Evolutionary conservation across 1,140 invertebrate species (phyloP).

Genomic region (Alviniconcha marisindica): DNA sequence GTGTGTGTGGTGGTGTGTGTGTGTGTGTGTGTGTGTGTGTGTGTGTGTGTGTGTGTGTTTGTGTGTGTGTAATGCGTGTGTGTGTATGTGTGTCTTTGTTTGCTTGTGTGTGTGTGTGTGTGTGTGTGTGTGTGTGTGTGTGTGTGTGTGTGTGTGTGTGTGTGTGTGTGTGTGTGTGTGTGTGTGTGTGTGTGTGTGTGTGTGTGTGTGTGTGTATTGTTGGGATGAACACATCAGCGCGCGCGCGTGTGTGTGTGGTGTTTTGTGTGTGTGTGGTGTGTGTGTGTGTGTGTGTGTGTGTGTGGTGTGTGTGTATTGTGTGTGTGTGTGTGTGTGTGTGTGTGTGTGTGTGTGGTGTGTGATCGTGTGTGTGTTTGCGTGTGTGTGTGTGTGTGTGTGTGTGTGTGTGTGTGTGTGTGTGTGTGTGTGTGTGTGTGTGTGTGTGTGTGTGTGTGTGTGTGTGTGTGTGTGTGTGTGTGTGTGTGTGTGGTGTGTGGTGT

Average conservation of each 20-base stretch:
- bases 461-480: too few species aligned
- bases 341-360: too few species aligned
- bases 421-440: too few species aligned
- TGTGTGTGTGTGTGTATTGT: constrained; percentile 1
- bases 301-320: constrained; percentile 26
- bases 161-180: neutral
- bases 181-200: constrained; percentile 10
- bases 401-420: too few species aligned
- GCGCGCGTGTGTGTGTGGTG: constrained; percentile 30
- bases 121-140: neutral
- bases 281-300: constrained; percentile 9
- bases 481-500: too few species aligned
- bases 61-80: neutral
- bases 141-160: constrained; percentile 13
- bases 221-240: too few species aligned
- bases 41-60: neutral
- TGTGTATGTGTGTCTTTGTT: neutral
- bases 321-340: constrained; percentile 27
- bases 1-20: neutral
- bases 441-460: too few species aligned
- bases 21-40: neutral
- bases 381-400: constrained; percentile 16
- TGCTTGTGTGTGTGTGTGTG: neutral
- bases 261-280: constrained; percentile 5
- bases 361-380: neutral